phyloP scores from a whole-genome alignment of 2,113 vertebrate species.

The Dicentrarchus labrax region DNA sequence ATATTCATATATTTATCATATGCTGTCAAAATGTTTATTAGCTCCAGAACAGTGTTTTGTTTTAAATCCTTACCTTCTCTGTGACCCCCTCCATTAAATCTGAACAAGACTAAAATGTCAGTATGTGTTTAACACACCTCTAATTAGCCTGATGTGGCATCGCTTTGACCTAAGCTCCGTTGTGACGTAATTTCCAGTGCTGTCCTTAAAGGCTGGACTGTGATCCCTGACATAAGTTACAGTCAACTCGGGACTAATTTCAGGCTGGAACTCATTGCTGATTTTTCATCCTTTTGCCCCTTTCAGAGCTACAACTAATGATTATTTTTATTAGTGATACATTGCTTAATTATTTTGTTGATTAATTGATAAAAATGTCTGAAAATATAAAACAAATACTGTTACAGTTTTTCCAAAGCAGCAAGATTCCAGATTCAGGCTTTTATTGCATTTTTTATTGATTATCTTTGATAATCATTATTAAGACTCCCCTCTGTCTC shows the following conservation, averaged over 20 bases:
- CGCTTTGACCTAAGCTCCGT: conserved; percentile 31
- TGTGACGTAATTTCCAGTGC: neutral
- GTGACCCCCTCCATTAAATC: conserved; percentile 26
- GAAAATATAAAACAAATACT: neutral
- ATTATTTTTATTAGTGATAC: neutral
- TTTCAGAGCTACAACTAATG: neutral
- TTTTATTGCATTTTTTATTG: neutral
- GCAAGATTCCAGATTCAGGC: neutral
- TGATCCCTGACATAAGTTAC: conserved; percentile 1
- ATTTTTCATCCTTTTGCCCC: neutral
- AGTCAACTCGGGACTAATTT: neutral
- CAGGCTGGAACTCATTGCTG: neutral
- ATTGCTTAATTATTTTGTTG: neutral
- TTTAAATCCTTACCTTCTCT: conserved; percentile 7
- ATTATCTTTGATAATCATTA: neutral
- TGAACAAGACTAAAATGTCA: conserved; percentile 23
- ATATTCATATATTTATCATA: conserved; percentile 1
- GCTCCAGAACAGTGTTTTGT: neutral
- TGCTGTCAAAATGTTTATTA: neutral
- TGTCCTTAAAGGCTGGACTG: neutral
- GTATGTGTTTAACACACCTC: conserved; percentile 34
- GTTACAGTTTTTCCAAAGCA: neutral
- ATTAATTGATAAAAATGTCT: neutral
- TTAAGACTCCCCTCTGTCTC: conserved; percentile 5
- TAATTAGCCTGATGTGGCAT: conserved; percentile 43